Evolutionary conservation across 2,888 invertebrate genomes (phyloP), one percentile per base, ranked within the genome.

Genomic region (Lasioglossum leucozonium): DNA sequence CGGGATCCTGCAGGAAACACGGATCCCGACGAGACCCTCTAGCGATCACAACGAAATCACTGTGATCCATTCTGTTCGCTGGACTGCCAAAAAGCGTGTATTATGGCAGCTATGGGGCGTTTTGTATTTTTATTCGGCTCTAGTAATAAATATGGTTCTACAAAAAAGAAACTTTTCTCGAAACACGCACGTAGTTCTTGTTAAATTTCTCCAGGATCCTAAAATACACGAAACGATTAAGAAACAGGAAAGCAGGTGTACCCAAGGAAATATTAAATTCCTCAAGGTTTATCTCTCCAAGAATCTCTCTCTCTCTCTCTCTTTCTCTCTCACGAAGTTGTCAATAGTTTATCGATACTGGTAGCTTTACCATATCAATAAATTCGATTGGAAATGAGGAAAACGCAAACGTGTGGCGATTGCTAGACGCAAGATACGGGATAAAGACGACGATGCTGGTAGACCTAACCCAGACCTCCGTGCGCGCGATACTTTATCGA

Each of bases 1-100:
- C 83, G 78, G 81, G 84, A 77, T 90, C 90, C 67, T 77, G 77
- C 74, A 72, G 79, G 75, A 82, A 79, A 87, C 78, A 77, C 67
- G 73, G 72, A 13, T 76, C 58, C 73, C 2, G 5, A 47, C 76
- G 37, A 34, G 76, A 47, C 4, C 34, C 40, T 77, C 74, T 67
- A 77, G 73, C 76, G 73, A 84, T 74, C 85, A 72, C 34, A 40
- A 42, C 55, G 18, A 30, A 30, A 16, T 62, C 6, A 2, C 30
- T 62, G 0, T n/a, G 3, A 22, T 58, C 26, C 2, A 3, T 16
- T 62, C 62, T 16, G 13, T n/a, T 16, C 0, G 13, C 62, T 2
- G 6, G 16, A 62, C 62, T 30, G 16, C 62, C 30, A 30, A 16
- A 62, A 16, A 16, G 13, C 13, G 0, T 58, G 11, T 13, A 26